phyloP scores from a whole-genome alignment of 2,888 invertebrate genomes.

The Acanthosoma haemorrhoidale region DNA sequence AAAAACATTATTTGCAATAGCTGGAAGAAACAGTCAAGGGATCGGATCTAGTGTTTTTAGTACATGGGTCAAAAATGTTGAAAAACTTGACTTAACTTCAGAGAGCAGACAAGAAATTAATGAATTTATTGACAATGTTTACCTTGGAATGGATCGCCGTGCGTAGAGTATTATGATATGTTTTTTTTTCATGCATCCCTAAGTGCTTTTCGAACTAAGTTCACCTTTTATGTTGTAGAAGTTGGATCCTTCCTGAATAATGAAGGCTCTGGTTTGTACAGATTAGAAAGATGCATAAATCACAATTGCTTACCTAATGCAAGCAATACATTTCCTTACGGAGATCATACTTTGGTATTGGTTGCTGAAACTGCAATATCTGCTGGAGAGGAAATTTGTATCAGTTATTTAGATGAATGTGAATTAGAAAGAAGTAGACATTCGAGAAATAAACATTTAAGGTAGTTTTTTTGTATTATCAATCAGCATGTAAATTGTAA shows the following conservation, averaged over 20 bases:
- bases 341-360: slow-evolving; percentile 69
- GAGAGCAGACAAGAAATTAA: slow-evolving; percentile 65
- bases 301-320: slow-evolving; percentile 91
- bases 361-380: slow-evolving; percentile 66
- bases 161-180: slow-evolving; percentile 38
- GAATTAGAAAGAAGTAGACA: slow-evolving; percentile 72
- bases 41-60: slow-evolving; percentile 86
- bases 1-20: slow-evolving; percentile 57
- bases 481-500: not conserved
- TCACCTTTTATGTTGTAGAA: too few relatives aligned
- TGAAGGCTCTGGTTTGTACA: slow-evolving; percentile 85
- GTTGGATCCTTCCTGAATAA: slow-evolving; percentile 76
- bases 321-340: slow-evolving; percentile 74
- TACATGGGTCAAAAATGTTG: slow-evolving; percentile 76
- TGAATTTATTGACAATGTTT: slow-evolving; percentile 72
- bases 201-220: not conserved
- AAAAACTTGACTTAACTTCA: slow-evolving; percentile 57
- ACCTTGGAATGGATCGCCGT: slow-evolving; percentile 78
- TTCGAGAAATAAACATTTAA: slow-evolving; percentile 73
- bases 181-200: not conserved
- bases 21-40: slow-evolving; percentile 92
- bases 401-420: slow-evolving; percentile 87
- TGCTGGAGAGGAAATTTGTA: slow-evolving; percentile 80
- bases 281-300: slow-evolving; percentile 82
- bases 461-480: slow-evolving; percentile 43